Evolutionary conservation across 2,888 invertebrate species (phyloP), one percentile per base, ranked within the genome.

Genomic region (Eugnorisma glareosa): DNA sequence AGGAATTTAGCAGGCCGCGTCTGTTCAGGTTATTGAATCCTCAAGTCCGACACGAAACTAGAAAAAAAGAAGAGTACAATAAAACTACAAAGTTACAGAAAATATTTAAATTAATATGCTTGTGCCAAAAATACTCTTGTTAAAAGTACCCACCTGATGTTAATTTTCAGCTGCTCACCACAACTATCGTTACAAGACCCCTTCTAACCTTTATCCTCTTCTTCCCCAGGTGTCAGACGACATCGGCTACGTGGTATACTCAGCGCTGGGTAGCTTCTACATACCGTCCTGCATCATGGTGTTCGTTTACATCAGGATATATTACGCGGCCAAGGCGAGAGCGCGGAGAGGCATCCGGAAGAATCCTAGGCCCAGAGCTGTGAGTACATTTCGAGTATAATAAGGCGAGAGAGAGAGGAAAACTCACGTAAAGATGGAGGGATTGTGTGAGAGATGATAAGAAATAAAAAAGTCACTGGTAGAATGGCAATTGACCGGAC

Each of bases 271-370:
- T 90, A 99, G 99, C 92, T 99, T 99, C 97, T 99, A 99, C 97
- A 99, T 99, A 94, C 99, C 99, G 83, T 99, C 99, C 93, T 99
- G 99, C 95, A 99, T 99, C 94, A 99, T 99, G 99, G 99, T 99
- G 93, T 99, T 99, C 97, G 99, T 99, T 84, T 99, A 99, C 97
- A 99, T 99, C 95, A 98, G 99, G 96, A 99, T 99, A 97, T 99
- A 99, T 97, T 99, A 98, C 96, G 99, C 99, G 61, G 99, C 99
- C 71, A 98, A 99, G 94, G 98, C 98, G 73, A 95, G 99, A 71
- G 99, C 99, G 87, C 97, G 99, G 83, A 97, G 99, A 74, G 98
- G 98, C 76, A 99, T 99, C 87, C 97, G 98, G 91, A 99, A 99
- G 93, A 98, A 98, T 88, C 98, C 98, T 43, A 97, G 98, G 89